Evolutionary conservation across 2,797 vertebrate species (phyloP).

Genomic region (Anguilla obscura): DNA sequence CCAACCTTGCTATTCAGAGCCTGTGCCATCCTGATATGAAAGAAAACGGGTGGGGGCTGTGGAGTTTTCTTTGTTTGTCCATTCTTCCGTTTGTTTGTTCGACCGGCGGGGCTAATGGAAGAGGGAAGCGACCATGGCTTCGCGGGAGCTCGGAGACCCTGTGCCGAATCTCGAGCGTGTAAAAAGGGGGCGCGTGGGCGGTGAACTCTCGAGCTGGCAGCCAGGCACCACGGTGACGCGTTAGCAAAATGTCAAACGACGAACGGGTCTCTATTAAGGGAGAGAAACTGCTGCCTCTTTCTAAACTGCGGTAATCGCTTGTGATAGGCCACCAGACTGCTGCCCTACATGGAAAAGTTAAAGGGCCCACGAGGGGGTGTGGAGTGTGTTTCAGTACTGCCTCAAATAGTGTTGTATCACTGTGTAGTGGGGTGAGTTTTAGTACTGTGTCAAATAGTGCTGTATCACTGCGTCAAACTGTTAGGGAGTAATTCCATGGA

Average conservation of each 20-base stretch:
- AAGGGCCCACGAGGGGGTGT: neutral
- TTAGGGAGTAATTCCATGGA: neutral
- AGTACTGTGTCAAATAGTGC: too few species aligned
- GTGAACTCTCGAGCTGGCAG: conserved; percentile 29
- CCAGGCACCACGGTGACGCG: conserved; percentile 23
- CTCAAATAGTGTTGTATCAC: neutral
- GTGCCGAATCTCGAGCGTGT: neutral
- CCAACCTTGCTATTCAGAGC: neutral
- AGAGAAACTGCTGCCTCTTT: neutral
- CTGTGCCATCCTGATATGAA: neutral
- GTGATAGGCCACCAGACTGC: neutral
- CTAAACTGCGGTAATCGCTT: neutral
- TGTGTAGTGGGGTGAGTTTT: too few species aligned
- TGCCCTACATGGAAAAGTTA: neutral
- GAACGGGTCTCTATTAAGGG: conserved; percentile 5
- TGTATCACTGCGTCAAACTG: neutral
- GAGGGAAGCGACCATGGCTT: neutral
- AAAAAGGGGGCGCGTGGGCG: conserved; percentile 1
- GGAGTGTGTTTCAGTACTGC: neutral
- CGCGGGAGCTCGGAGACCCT: neutral
- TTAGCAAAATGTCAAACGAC: conserved; percentile 42
- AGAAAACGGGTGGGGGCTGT: neutral
- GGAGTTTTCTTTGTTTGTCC: neutral
- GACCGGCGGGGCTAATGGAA: conserved; percentile 10
- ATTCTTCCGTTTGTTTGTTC: conserved; percentile 26